A percentile compares a stretch with the other conserved stretches of the same genome.
These are phyloP conservation scores for Vulpes vulpes DNA, from an alignment of 2,113 vertebrate species.

Conservation along the genomic window DNA sequence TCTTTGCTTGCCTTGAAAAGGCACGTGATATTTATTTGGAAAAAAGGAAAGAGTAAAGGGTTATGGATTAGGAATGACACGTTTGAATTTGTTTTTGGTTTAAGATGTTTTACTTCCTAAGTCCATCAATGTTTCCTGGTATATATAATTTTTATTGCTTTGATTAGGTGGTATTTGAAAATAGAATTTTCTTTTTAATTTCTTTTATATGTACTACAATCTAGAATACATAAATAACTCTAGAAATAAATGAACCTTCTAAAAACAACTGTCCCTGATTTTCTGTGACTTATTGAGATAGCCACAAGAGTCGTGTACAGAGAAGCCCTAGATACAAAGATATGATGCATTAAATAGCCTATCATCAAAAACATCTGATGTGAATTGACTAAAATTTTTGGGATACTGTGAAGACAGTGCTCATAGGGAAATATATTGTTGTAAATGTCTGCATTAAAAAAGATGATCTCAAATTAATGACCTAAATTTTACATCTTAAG, in stretches of 20 bases:
- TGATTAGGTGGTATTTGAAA: constrained; percentile 9
- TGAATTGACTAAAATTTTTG: neutral
- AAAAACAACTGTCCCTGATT: neutral
- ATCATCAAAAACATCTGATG: neutral
- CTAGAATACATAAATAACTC: neutral
- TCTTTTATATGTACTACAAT: neutral
- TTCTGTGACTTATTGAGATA: neutral
- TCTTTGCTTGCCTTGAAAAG: neutral
- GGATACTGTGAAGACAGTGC: neutral
- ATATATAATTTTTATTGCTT: neutral
- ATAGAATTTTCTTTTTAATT: neutral
- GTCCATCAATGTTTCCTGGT: neutral
- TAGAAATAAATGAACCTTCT: neutral
- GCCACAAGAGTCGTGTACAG: neutral
- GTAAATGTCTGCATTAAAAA: neutral
- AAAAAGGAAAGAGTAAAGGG: neutral
- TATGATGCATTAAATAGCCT: neutral
- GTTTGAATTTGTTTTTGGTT: neutral
- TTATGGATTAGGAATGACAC: neutral
- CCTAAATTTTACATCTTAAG: neutral
- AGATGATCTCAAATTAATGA: neutral
- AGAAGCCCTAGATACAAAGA: neutral
- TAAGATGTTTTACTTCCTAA: neutral
- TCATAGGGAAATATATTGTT: neutral
- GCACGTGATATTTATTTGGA: neutral